These are phyloP conservation scores for Chlamydotis undulata DNA, from an alignment of 2,113 vertebrate genomes.

Conservation along the genomic window DNA sequence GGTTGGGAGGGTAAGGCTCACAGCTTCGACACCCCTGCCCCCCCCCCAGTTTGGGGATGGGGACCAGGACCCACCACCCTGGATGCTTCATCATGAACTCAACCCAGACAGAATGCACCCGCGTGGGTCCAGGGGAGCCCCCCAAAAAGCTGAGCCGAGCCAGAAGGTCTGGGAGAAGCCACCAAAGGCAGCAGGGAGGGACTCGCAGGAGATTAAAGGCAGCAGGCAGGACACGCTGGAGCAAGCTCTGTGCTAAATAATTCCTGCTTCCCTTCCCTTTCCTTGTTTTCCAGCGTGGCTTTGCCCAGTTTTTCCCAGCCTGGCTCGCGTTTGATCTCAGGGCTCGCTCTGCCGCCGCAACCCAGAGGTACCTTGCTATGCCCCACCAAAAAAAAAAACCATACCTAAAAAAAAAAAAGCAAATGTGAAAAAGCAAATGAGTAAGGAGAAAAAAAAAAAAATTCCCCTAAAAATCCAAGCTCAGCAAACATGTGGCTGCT, in stretches of 20 bases:
- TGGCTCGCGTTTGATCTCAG: neutral
- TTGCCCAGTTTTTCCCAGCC: conserved; percentile 11
- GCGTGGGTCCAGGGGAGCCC: neutral
- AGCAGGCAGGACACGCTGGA: conserved; percentile 14
- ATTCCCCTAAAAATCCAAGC: conserved; percentile 8
- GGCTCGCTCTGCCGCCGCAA: neutral
- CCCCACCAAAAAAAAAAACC: neutral
- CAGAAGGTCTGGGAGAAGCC: neutral
- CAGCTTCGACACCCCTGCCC: neutral
- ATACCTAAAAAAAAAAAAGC: too few relatives aligned
- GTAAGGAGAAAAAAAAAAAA: neutral
- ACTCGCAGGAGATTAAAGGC: conserved; percentile 39
- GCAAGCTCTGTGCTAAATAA: conserved; percentile 56
- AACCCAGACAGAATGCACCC: neutral
- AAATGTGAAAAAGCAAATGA: neutral
- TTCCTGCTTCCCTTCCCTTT: conserved; percentile 32
- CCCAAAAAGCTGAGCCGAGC: neutral
- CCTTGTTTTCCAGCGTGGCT: neutral
- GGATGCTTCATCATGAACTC: neutral
- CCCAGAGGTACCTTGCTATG: neutral
- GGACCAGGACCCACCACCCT: neutral
- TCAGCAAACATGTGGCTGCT: conserved; percentile 50
- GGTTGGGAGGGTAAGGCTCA: neutral
- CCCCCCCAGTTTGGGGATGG: neutral
- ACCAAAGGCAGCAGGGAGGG: neutral